A percentile compares a stretch with the other conserved stretches of the same genome.
Evolutionary conservation across 2,888 invertebrate species (phyloP).

Genomic region (Branchinecta sandiegonensis): DNA sequence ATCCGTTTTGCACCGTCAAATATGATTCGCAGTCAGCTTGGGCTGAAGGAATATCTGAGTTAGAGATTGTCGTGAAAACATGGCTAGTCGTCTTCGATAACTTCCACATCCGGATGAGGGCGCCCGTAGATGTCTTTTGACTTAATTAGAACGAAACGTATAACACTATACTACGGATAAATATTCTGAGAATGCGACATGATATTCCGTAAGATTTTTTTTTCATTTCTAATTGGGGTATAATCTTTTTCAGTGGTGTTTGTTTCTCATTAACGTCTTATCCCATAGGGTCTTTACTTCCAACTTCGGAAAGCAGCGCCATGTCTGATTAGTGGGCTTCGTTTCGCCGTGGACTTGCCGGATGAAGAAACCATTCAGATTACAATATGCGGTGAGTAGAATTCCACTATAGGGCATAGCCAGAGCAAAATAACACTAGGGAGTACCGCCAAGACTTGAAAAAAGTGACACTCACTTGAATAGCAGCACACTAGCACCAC

Average conservation of each 20-base stretch:
- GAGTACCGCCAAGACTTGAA: too few species aligned
- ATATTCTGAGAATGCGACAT: neutral
- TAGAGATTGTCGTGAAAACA: neutral
- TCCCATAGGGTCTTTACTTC: constrained; percentile 57
- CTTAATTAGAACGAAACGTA: neutral
- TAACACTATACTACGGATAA: neutral
- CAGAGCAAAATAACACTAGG: too few species aligned
- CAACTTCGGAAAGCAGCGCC: constrained; percentile 76
- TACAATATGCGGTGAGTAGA: constrained; percentile 39
- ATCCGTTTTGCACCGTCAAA: too few species aligned
- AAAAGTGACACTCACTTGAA: too few species aligned
- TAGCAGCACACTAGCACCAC: too few species aligned
- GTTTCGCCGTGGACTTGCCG: constrained; percentile 68
- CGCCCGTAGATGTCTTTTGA: too few species aligned
- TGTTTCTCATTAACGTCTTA: too few species aligned
- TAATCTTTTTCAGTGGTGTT: too few species aligned
- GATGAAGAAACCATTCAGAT: constrained; percentile 59
- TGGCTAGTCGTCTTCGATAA: too few species aligned
- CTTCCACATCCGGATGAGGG: too few species aligned
- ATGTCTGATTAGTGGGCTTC: constrained; percentile 63
- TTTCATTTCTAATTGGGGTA: constrained; percentile 18
- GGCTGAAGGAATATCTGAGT: too few species aligned
- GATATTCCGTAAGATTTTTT: neutral
- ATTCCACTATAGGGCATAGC: neutral
- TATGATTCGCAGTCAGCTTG: too few species aligned